phyloP scores from a whole-genome alignment of 2,113 vertebrate genomes.

The Callospermophilus lateralis region DNA sequence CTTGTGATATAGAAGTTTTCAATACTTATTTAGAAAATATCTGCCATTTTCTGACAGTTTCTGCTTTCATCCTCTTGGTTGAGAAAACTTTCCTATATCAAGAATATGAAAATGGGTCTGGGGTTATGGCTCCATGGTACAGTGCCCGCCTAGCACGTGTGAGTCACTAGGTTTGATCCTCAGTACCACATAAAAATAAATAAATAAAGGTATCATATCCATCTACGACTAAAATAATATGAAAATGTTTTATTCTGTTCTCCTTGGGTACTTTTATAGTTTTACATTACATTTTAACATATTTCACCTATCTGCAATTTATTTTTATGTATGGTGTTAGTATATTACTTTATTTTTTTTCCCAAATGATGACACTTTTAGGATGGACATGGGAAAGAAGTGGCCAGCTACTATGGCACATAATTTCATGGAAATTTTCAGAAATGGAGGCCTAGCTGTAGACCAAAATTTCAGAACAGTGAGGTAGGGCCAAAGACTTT shows the following conservation, averaged over 20 bases:
- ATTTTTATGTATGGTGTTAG: neutral
- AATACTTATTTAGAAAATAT: slow-evolving; percentile 25
- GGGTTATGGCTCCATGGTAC: no score
- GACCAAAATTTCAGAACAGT: neutral
- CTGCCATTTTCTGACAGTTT: neutral
- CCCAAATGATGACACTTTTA: slow-evolving; percentile 5
- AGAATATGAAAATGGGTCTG: neutral
- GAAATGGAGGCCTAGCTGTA: neutral
- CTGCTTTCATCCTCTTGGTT: neutral
- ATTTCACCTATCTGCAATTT: neutral
- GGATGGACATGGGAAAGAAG: neutral
- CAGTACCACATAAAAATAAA: no score
- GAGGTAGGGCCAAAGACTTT: neutral
- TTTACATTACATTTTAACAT: slow-evolving; percentile 13
- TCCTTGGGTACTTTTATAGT: neutral
- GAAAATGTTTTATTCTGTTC: neutral
- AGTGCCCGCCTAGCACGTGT: no score
- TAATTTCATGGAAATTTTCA: neutral
- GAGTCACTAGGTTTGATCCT: no score
- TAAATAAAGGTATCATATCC: no score
- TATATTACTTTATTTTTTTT: no score
- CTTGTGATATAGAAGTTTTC: slow-evolving; percentile 22
- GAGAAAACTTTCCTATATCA: neutral
- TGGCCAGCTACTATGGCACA: neutral
- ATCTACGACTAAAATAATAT: neutral